These are phyloP conservation scores for Lasioglossum figueresi DNA, from an alignment of 2,888 invertebrate genomes.

Conservation along the genomic window DNA sequence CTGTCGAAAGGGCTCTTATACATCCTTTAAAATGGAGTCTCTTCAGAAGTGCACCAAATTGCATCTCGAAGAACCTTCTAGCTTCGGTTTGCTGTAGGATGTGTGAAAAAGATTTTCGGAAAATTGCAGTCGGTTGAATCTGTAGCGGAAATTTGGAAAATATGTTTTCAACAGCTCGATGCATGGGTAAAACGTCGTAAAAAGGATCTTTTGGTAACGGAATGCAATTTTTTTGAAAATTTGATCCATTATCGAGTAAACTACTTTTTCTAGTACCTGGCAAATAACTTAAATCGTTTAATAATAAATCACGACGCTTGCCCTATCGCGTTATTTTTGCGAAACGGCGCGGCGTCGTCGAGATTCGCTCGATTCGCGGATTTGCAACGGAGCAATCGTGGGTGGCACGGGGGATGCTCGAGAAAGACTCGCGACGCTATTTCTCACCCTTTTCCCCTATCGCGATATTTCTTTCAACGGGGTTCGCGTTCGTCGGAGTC, in stretches of 20 bases:
- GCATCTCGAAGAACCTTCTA: not conserved
- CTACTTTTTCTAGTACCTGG: not conserved
- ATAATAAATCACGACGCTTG: not conserved
- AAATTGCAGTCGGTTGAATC: too few species aligned
- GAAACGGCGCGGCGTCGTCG: slow-evolving; percentile 34
- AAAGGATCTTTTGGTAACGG: not conserved
- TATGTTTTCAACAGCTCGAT: too few species aligned
- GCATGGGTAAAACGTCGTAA: not conserved
- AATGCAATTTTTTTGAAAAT: not conserved
- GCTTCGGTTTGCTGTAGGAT: not conserved
- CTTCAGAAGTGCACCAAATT: not conserved
- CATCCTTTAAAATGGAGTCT: not conserved
- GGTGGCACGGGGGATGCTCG: slow-evolving; percentile 3
- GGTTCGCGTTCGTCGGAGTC: slow-evolving; percentile 41
- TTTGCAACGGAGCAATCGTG: not conserved
- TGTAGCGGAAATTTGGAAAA: too few species aligned
- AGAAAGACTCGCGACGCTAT: slow-evolving; percentile 29
- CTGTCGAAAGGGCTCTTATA: not conserved
- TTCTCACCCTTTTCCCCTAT: not conserved
- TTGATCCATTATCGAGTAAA: not conserved
- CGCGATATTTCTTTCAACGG: slow-evolving; percentile 67
- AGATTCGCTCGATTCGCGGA: slow-evolving; percentile 38
- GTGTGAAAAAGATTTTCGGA: too few species aligned
- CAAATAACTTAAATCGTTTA: not conserved
- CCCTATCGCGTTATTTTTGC: slow-evolving; percentile 63